A percentile compares a stretch with the other conserved stretches of the same genome.
Evolutionary conservation across 2,888 invertebrate species (phyloP).

Genomic region (Caenorhabditis becei): DNA sequence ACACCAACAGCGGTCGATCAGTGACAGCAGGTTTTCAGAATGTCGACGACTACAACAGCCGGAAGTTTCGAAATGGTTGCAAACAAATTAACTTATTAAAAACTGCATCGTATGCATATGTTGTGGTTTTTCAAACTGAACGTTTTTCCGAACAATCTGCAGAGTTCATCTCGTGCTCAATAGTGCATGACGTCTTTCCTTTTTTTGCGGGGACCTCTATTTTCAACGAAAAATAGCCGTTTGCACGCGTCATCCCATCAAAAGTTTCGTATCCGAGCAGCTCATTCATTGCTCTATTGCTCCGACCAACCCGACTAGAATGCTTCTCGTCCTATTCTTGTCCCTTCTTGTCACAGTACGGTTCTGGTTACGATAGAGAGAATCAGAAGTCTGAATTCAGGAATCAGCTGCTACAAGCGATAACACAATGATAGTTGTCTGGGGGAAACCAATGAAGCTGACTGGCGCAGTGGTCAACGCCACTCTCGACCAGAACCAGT

Average conservation of each 20-base stretch:
- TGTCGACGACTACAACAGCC: no score
- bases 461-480: constrained; percentile 5
- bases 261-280: not conserved
- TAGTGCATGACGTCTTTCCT: not conserved
- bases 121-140: no score
- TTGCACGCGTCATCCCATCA: constrained; percentile 18
- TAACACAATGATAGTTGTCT: constrained; percentile 38
- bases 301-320: not conserved
- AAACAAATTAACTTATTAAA: no score
- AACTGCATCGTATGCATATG: no score
- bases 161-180: not conserved
- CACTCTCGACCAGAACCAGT: constrained; percentile 11
- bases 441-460: constrained; percentile 34
- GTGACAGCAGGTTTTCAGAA: no score
- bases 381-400: not conserved
- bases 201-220: not conserved
- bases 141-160: no score
- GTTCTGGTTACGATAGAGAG: not conserved
- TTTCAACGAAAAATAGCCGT: not conserved
- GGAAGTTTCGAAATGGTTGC: no score
- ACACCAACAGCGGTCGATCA: no score
- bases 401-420: not conserved
- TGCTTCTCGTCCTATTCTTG: not conserved
- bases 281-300: constrained; percentile 9
- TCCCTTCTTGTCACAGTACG: not conserved